Conservation (phyloP, 2,888 invertebrate species). For the Slavum lentiscoides region DNA sequence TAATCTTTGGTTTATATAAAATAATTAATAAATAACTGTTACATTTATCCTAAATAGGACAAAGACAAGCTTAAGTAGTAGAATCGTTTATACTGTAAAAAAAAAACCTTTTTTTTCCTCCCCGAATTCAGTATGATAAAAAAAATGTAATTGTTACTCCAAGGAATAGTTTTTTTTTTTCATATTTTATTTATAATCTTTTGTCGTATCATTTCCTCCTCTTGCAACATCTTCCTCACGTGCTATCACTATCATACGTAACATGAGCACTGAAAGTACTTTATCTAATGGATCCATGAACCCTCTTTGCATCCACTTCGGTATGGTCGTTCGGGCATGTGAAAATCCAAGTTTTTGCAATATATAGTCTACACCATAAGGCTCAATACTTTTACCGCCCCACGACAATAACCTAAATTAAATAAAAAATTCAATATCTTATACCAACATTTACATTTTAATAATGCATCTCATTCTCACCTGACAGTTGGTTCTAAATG, state of each 20-base stretch:
- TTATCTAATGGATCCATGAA: constrained; percentile 97
- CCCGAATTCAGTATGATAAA: constrained; percentile 2
- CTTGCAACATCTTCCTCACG: constrained; percentile 58
- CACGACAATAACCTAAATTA: constrained; percentile 71
- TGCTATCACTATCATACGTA: constrained; percentile 68
- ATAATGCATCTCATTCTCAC: constrained; percentile 60
- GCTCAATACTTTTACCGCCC: constrained; percentile 96
- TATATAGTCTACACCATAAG: constrained; percentile 97
- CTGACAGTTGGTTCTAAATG: constrained; percentile 92
- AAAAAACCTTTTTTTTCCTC: neutral
- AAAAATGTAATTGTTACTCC: constrained; percentile 20
- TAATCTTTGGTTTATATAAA: constrained; percentile 52
- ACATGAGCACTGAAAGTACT: constrained; percentile 80
- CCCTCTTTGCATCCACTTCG: constrained; percentile 98
- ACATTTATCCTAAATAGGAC: constrained; percentile 14
- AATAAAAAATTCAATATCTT: neutral
- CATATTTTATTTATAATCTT: constrained; percentile 1
- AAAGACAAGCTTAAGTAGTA: constrained; percentile 39
- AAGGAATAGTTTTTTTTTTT: constrained; percentile 2
- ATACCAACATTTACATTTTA: neutral
- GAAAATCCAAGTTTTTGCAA: constrained; percentile 95
- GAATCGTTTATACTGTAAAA: constrained; percentile 24
- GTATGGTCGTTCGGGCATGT: constrained; percentile 96
- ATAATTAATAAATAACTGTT: constrained; percentile 33
- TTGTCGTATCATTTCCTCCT: constrained; percentile 5